These are phyloP conservation scores for Sebastes fasciatus DNA, from an alignment of 2,113 vertebrate genomes.

Conservation along the genomic window DNA sequence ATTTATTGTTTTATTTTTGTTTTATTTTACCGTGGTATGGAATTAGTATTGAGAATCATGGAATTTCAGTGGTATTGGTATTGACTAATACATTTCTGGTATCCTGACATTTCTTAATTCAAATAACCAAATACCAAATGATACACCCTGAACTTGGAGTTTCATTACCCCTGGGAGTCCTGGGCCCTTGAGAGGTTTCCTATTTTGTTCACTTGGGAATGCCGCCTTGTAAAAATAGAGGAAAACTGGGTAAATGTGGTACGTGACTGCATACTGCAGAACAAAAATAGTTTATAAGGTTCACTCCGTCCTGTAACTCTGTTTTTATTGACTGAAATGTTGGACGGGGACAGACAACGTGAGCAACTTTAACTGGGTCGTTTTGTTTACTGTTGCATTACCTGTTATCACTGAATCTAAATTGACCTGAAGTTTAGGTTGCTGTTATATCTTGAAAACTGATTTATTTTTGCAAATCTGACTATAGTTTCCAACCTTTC, in stretches of 20 bases:
- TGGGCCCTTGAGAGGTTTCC: background rate
- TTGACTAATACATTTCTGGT: too few relatives aligned
- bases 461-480: background rate
- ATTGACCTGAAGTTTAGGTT: background rate
- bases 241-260: background rate
- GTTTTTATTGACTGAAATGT: background rate
- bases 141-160: background rate
- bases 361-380: too few relatives aligned
- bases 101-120: background rate
- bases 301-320: background rate
- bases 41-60: too few relatives aligned
- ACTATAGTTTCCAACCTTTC: background rate
- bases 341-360: background rate
- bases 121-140: background rate
- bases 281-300: background rate
- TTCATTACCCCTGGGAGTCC: background rate
- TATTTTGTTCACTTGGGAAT: background rate
- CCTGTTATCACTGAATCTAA: background rate
- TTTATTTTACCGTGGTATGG: too few relatives aligned
- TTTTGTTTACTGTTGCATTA: background rate
- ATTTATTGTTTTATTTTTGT: too few relatives aligned
- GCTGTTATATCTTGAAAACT: background rate
- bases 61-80: too few relatives aligned
- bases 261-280: background rate
- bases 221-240: background rate